Percentiles rank a stretch among this genome's conserved stretches.
phyloP scores from a whole-genome alignment of 2,113 vertebrate species.

The Hyla sarda region DNA sequence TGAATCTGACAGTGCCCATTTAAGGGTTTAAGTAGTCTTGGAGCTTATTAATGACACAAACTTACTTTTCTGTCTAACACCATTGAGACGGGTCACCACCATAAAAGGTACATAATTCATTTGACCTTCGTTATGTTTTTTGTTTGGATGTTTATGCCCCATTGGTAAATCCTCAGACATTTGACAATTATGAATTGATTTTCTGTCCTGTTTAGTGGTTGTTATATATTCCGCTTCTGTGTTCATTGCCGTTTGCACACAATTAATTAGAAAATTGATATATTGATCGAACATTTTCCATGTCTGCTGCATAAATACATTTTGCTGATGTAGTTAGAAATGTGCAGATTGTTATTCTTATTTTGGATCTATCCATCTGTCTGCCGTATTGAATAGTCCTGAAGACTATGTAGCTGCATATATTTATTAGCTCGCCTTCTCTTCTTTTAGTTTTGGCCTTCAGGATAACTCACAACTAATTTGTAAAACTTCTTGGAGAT shows the following conservation, averaged over 20 bases:
- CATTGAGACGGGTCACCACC: neutral
- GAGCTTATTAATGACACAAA: neutral
- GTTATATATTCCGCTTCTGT: constrained; percentile 13
- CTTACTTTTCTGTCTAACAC: neutral
- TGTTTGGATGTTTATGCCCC: neutral
- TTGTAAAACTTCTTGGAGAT: neutral
- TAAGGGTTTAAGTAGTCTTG: neutral
- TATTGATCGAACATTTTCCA: constrained; percentile 41
- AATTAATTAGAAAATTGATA: constrained; percentile 48
- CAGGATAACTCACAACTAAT: neutral
- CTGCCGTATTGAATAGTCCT: neutral
- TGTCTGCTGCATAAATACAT: neutral
- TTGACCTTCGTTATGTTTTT: neutral
- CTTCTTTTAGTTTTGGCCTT: neutral
- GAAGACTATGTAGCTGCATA: neutral
- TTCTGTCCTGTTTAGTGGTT: constrained; percentile 33
- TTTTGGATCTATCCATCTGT: neutral
- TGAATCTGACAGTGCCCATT: too few species aligned
- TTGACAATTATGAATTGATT: constrained; percentile 48
- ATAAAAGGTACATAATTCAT: neutral
- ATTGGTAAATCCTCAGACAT: constrained; percentile 14
- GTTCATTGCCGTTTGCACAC: constrained; percentile 30
- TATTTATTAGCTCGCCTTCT: neutral
- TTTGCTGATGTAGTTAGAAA: constrained; percentile 19
- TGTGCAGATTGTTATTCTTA: neutral